Percentiles rank a stretch among this genome's conserved stretches.
These are phyloP conservation scores for Meleagris gallopavo DNA, from an alignment of 2,113 vertebrate genomes.

Conservation along the genomic window DNA sequence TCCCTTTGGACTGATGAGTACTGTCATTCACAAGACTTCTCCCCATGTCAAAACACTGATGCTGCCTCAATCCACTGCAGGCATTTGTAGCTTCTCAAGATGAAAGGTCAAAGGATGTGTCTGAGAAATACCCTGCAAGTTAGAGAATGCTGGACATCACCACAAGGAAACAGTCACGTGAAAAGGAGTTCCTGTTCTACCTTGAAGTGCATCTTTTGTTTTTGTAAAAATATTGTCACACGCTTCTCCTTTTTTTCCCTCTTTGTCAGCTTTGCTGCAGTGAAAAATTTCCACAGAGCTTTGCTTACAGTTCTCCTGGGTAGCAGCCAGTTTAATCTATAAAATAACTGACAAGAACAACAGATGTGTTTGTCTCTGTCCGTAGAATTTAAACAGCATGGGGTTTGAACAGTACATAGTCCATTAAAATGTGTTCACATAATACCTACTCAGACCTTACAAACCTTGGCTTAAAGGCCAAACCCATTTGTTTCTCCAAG, in stretches of 20 bases:
- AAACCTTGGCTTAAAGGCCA: background rate
- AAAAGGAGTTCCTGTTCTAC: background rate
- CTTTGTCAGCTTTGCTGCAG: slow-evolving; percentile 18
- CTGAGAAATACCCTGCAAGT: background rate
- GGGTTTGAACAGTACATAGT: slow-evolving; percentile 5
- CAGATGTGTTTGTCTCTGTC: slow-evolving; percentile 8
- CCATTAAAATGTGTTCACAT: background rate
- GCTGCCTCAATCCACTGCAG: background rate
- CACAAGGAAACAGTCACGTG: background rate
- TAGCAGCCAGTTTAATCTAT: slow-evolving; percentile 10
- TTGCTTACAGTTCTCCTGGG: slow-evolving; percentile 8
- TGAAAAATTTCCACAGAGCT: slow-evolving; percentile 6
- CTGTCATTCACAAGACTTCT: background rate
- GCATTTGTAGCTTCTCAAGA: background rate
- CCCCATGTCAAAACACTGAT: background rate
- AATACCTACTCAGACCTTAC: background rate
- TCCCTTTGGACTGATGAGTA: background rate
- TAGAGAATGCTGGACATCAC: background rate
- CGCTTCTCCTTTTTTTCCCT: background rate
- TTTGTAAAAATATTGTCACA: background rate
- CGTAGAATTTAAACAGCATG: background rate
- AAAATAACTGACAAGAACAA: background rate
- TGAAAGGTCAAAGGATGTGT: background rate
- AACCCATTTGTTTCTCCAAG: slow-evolving; percentile 1
- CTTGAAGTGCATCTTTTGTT: background rate